Evolutionary conservation across 2,888 invertebrate genomes (phyloP).

Genomic region (Arctia plantaginis): DNA sequence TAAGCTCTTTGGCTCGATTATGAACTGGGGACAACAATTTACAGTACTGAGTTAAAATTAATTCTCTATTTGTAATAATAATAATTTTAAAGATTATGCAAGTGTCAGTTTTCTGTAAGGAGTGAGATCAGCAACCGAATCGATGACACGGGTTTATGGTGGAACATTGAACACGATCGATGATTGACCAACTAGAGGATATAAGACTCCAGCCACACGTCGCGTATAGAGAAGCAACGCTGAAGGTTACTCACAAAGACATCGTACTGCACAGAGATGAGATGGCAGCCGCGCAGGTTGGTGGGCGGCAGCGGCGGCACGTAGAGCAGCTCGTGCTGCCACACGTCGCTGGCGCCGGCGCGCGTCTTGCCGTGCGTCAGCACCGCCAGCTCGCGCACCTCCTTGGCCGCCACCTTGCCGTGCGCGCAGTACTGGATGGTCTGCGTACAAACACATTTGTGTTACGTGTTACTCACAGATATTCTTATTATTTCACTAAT

Average conservation of each 20-base stretch:
- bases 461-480: not conserved
- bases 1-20: slow-evolving; percentile 95
- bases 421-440: slow-evolving; percentile 96
- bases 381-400: slow-evolving; percentile 93
- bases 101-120: not conserved
- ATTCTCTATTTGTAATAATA: too few relatives aligned
- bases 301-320: slow-evolving; percentile 98
- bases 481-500: not conserved
- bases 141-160: not conserved
- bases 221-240: slow-evolving; percentile 20
- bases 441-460: slow-evolving; percentile 66
- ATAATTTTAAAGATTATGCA: not conserved
- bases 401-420: slow-evolving; percentile 94
- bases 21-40: slow-evolving; percentile 87
- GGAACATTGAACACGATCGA: not conserved
- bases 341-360: slow-evolving; percentile 92
- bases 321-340: slow-evolving; percentile 95
- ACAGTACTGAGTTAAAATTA: not conserved
- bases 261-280: slow-evolving; percentile 97
- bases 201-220: slow-evolving; percentile 88
- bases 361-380: slow-evolving; percentile 93
- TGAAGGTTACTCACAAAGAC: slow-evolving; percentile 91
- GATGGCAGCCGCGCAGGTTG: slow-evolving; percentile 96
- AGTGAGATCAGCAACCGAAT: not conserved
- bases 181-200: not conserved